Percentiles rank a stretch among this genome's conserved stretches.
phyloP scores from a whole-genome alignment of 2,797 vertebrate genomes.

The Diplodus sargus region DNA sequence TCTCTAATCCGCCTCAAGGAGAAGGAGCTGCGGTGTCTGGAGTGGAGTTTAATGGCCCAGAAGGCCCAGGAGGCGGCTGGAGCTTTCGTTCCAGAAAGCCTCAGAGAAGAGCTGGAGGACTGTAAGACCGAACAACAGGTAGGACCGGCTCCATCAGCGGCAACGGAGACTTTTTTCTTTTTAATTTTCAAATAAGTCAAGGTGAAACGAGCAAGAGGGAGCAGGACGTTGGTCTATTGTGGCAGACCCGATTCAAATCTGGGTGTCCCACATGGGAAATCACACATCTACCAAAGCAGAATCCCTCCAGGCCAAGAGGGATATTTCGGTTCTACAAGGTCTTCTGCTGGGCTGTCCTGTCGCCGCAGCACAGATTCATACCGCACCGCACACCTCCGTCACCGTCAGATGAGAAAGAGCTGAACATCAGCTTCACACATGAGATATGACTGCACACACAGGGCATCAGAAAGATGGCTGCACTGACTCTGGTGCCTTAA shows the following conservation, averaged over 20 bases:
- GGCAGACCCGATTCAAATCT: conserved; percentile 77
- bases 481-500: neutral
- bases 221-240: conserved; percentile 67
- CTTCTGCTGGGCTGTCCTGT: conserved; percentile 72
- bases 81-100: conserved; percentile 81
- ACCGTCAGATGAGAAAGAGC: conserved; percentile 42
- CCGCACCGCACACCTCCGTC: conserved; percentile 46
- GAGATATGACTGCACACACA: neutral
- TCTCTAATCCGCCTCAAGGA: conserved; percentile 84
- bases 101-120: conserved; percentile 78
- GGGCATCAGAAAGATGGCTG: neutral
- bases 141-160: conserved; percentile 16
- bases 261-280: conserved; percentile 81
- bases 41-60: conserved; percentile 83
- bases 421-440: conserved; percentile 2
- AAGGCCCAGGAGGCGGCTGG: conserved; percentile 85
- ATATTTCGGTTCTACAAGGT: conserved; percentile 82
- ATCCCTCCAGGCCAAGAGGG: conserved; percentile 78
- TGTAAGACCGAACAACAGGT: conserved; percentile 78
- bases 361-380: conserved; percentile 62
- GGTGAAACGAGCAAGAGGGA: conserved; percentile 79
- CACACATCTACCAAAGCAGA: conserved; percentile 81
- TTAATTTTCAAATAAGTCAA: conserved; percentile 74
- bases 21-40: conserved; percentile 87
- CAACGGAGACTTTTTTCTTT: conserved; percentile 19